These are phyloP conservation scores for Pangasius sanitwongsei DNA, from an alignment of 2,797 vertebrate species.

Conservation along the genomic window DNA sequence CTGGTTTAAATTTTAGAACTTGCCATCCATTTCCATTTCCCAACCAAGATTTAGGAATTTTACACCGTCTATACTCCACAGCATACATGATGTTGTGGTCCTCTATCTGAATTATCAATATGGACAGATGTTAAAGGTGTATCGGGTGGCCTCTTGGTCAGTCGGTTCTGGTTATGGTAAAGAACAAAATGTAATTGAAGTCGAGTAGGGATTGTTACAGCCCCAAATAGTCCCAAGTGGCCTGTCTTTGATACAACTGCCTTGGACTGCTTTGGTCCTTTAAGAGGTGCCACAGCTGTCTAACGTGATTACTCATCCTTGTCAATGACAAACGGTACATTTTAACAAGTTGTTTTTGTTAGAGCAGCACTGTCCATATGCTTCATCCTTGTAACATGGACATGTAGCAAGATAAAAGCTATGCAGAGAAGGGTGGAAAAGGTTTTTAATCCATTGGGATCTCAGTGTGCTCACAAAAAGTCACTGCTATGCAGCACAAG, in stretches of 20 bases:
- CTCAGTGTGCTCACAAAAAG: not conserved
- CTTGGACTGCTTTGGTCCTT: conserved; percentile 53
- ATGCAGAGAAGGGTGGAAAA: not conserved
- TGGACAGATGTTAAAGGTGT: conserved; percentile 64
- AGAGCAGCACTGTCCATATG: conserved; percentile 34
- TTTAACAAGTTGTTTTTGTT: conserved; percentile 33
- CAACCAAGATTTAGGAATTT: not conserved
- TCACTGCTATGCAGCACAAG: not conserved
- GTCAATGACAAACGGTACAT: conserved; percentile 28
- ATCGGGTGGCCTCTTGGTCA: conserved; percentile 68
- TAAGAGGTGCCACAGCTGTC: conserved; percentile 61
- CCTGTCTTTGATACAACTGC: conserved; percentile 65
- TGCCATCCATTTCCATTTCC: not conserved
- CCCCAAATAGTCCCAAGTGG: conserved; percentile 74
- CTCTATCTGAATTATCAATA: conserved; percentile 55
- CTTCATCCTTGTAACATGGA: not conserved
- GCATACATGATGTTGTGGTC: not conserved
- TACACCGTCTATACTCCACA: conserved; percentile 28
- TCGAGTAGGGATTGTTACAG: conserved; percentile 70
- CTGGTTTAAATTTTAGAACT: not conserved
- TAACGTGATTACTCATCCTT: conserved; percentile 56
- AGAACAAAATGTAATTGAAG: conserved; percentile 56
- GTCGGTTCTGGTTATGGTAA: conserved; percentile 71
- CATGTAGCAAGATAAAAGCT: not conserved
- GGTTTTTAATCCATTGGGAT: not conserved